Evolutionary conservation across 1,140 invertebrate species (phyloP).

Genomic region (Copidosoma floridanum): DNA sequence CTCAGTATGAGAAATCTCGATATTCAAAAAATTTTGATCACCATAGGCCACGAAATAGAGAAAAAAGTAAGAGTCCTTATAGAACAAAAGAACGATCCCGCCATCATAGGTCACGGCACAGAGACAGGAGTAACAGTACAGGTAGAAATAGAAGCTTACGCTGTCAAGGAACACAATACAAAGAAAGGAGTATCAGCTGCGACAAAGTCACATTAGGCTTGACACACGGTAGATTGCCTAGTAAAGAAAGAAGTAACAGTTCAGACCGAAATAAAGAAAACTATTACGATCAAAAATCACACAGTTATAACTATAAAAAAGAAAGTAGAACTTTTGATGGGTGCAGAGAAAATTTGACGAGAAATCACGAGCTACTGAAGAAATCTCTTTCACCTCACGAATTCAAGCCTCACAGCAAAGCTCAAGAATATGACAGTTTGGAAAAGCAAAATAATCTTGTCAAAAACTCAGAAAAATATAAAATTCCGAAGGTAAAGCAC

Average conservation of each 20-base stretch:
- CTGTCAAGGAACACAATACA: neutral
- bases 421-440: neutral
- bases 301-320: neutral
- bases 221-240: too few species aligned
- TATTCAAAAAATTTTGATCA: constrained; percentile 3
- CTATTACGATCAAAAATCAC: neutral
- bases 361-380: too few species aligned
- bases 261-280: neutral
- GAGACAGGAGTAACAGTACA: neutral
- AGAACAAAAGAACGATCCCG: too few species aligned
- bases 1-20: neutral
- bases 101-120: too few species aligned
- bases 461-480: neutral
- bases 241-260: neutral
- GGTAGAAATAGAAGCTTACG: neutral
- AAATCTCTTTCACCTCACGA: neutral
- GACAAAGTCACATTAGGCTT: too few species aligned
- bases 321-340: too few species aligned
- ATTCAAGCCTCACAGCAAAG: neutral
- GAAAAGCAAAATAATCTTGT: neutral
- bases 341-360: too few species aligned
- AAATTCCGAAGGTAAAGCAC: neutral
- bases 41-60: neutral
- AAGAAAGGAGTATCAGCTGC: neutral
- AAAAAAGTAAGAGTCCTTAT: neutral